Evolutionary conservation across 2,888 invertebrate species (phyloP).

Genomic region (Trachelus iudaicus): DNA sequence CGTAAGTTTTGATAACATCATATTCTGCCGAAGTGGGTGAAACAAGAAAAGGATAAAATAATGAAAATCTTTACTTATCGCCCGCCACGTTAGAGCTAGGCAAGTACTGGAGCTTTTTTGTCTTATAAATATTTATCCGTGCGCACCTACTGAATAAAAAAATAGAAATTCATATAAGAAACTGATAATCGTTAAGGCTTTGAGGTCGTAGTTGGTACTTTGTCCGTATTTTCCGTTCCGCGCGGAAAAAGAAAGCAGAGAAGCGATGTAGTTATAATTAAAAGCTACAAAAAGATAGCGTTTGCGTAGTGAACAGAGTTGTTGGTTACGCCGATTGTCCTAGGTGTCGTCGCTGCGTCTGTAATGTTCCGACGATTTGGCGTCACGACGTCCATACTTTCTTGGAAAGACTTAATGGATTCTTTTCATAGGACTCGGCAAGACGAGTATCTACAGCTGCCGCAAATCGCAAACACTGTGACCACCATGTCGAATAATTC

Average conservation of each 20-base stretch:
- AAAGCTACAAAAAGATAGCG: background rate
- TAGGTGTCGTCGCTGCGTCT: too few relatives aligned
- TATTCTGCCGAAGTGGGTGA: background rate
- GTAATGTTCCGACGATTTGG: too few relatives aligned
- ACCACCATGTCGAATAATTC: background rate
- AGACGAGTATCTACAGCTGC: slow-evolving; percentile 7
- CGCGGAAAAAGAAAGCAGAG: background rate
- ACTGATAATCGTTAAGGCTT: background rate
- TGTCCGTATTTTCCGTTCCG: too few relatives aligned
- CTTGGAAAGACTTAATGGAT: background rate
- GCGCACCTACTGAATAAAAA: background rate
- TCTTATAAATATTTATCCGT: too few relatives aligned
- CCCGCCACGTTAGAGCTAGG: too few relatives aligned
- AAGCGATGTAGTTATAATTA: background rate
- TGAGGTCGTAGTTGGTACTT: background rate
- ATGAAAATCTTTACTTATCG: too few relatives aligned
- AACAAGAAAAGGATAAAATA: background rate
- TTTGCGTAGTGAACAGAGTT: background rate
- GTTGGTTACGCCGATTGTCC: background rate
- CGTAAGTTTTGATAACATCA: background rate
- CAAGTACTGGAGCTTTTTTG: too few relatives aligned
- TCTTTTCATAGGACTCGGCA: slow-evolving; percentile 7
- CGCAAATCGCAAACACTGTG: background rate
- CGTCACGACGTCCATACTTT: too few relatives aligned
- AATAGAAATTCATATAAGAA: background rate